A percentile compares a stretch with the other conserved stretches of the same genome.
Evolutionary conservation across 1,140 invertebrate genomes (phyloP).

Genomic region (Drosophila punjabiensis): DNA sequence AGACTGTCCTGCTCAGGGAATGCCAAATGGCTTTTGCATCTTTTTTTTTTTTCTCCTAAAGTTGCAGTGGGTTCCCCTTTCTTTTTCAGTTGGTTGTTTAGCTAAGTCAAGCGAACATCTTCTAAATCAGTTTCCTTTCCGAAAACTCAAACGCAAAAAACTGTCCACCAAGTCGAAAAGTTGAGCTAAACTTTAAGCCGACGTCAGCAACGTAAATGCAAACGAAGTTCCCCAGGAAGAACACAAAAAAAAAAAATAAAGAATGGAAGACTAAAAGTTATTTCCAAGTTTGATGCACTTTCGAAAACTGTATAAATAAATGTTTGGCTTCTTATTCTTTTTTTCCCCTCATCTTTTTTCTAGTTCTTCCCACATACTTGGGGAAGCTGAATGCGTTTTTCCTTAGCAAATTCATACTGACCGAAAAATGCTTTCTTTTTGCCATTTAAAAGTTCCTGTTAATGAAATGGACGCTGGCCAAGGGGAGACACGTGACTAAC

Average conservation of each 20-base stretch:
- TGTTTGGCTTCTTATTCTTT: conserved; percentile 13
- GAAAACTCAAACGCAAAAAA: conserved; percentile 49
- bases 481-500: neutral
- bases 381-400: conserved; percentile 13
- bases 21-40: conserved; percentile 39
- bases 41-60: neutral
- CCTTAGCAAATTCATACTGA: conserved; percentile 10
- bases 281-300: conserved; percentile 56
- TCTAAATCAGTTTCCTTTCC: conserved; percentile 62
- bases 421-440: neutral
- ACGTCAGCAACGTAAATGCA: conserved; percentile 58
- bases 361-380: conserved; percentile 10
- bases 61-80: conserved; percentile 22
- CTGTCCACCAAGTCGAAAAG: conserved; percentile 64
- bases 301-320: conserved; percentile 54
- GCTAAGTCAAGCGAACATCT: conserved; percentile 44
- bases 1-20: conserved; percentile 19
- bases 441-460: conserved; percentile 10
- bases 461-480: conserved; percentile 19
- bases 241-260: conserved; percentile 3
- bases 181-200: conserved; percentile 60
- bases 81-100: conserved; percentile 37
- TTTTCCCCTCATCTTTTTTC: neutral
- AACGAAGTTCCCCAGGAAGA: conserved; percentile 25
- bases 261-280: conserved; percentile 52